Percentiles rank a stretch among this genome's conserved stretches.
These are phyloP conservation scores for Azemiops feae DNA, from an alignment of 2,113 vertebrate genomes.

Conservation along the genomic window DNA sequence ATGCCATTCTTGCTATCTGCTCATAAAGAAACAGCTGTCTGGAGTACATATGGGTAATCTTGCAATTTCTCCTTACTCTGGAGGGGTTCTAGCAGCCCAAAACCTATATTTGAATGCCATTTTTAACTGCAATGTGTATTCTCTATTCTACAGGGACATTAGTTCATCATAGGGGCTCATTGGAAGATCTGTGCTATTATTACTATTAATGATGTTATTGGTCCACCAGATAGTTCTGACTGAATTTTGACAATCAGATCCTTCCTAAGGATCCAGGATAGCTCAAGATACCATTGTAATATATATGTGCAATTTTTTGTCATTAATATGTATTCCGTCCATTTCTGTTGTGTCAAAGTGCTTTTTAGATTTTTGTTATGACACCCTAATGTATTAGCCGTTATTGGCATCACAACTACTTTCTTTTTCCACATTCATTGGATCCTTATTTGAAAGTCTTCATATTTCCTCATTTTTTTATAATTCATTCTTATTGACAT, in stretches of 20 bases:
- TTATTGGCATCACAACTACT: neutral
- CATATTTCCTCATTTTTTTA: neutral
- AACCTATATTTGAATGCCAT: neutral
- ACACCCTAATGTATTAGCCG: neutral
- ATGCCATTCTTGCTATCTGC: neutral
- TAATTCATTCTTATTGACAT: neutral
- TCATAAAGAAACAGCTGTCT: neutral
- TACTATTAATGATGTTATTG: neutral
- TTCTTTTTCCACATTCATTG: neutral
- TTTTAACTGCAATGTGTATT: neutral
- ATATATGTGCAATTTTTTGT: neutral
- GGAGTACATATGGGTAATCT: neutral
- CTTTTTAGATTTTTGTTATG: neutral
- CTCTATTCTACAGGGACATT: neutral
- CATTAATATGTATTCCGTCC: neutral
- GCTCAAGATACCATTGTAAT: neutral
- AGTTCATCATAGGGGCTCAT: neutral
- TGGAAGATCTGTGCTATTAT: neutral
- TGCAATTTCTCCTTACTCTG: neutral
- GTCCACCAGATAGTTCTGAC: neutral
- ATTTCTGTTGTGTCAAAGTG: neutral
- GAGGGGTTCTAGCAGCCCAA: neutral
- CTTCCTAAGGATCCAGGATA: neutral
- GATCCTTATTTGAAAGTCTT: neutral
- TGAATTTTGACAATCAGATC: neutral